Percentiles rank a stretch among this genome's conserved stretches.
phyloP scores from a whole-genome alignment of 2,797 vertebrate species.

The Melopsittacus undulatus region DNA sequence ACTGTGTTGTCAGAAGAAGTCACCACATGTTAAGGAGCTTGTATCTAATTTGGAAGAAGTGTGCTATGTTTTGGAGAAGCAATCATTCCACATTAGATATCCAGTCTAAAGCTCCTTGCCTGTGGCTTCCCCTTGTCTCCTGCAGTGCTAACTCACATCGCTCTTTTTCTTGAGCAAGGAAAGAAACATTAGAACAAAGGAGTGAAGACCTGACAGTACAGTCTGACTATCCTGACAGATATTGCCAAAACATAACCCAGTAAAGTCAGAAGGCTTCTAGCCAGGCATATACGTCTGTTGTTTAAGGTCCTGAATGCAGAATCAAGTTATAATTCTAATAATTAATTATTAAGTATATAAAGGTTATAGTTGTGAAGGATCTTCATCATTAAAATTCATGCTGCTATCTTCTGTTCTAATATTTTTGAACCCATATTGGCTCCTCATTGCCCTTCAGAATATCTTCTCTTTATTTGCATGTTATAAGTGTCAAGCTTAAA shows the following conservation, averaged over 20 bases:
- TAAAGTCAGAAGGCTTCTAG: not conserved
- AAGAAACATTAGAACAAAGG: not conserved
- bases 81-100: not conserved
- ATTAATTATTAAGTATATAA: constrained; percentile 64
- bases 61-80: not conserved
- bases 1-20: not conserved
- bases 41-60: not conserved
- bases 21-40: not conserved
- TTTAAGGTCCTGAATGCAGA: not conserved
- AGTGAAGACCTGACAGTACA: not conserved
- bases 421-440: constrained; percentile 9
- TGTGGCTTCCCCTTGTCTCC: not conserved
- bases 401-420: constrained; percentile 45
- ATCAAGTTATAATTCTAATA: constrained; percentile 29
- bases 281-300: not conserved
- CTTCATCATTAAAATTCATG: constrained; percentile 56
- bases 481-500: constrained; percentile 54
- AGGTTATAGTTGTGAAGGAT: constrained; percentile 28
- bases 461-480: constrained; percentile 61
- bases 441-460: constrained; percentile 57
- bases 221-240: not conserved
- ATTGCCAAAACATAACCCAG: not conserved
- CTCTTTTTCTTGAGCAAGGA: not conserved
- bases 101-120: not conserved
- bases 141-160: not conserved